Evolutionary conservation across 2,797 vertebrate genomes (phyloP).

Genomic region (Hephaestus fuliginosus): DNA sequence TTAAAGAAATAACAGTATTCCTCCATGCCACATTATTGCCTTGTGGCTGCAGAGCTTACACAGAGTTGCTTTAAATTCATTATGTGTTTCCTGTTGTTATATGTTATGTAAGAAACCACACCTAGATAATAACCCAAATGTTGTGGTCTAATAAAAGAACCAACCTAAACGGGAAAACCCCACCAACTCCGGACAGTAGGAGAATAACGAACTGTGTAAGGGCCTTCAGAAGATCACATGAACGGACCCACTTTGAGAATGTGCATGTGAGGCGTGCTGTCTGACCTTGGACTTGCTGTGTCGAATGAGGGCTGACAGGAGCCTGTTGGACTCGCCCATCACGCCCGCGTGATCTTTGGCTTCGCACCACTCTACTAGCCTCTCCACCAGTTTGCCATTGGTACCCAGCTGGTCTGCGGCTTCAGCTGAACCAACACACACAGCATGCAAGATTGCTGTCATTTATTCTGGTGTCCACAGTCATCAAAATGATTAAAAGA

Average conservation of each 20-base stretch:
- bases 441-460: neutral
- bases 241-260: neutral
- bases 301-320: constrained; percentile 96
- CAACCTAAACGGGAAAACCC: neutral
- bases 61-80: neutral
- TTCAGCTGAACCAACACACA: constrained; percentile 87
- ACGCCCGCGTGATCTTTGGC: constrained; percentile 99
- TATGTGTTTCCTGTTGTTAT: too few relatives aligned
- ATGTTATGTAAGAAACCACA: neutral
- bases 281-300: constrained; percentile 98
- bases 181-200: neutral
- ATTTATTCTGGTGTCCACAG: neutral
- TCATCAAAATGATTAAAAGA: neutral
- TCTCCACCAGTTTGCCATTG: constrained; percentile 92
- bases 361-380: constrained; percentile 98
- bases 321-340: constrained; percentile 98
- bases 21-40: neutral
- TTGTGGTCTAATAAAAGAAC: too few relatives aligned
- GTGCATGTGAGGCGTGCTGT: too few relatives aligned
- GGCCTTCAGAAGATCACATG: neutral
- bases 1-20: neutral
- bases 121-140: too few relatives aligned
- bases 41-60: too few relatives aligned
- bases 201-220: neutral
- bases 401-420: constrained; percentile 97